phyloP scores from a whole-genome alignment of 2,888 invertebrate genomes.

The Magallana nippona region DNA sequence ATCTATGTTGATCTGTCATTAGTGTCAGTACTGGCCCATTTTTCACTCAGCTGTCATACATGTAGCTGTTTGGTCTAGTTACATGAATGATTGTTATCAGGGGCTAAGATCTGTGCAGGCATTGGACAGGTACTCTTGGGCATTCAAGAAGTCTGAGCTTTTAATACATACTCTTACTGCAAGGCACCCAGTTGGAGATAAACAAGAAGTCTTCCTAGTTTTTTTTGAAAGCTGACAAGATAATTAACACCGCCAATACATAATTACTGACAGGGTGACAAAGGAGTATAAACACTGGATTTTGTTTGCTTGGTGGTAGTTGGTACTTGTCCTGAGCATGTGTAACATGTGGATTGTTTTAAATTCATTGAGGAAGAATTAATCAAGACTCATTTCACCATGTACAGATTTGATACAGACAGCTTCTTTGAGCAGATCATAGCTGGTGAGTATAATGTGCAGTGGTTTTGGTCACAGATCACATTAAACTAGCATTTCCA shows the following conservation, averaged over 20 bases:
- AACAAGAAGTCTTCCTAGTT: conserved; percentile 13
- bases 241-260: background rate
- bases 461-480: background rate
- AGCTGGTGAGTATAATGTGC: background rate
- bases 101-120: conserved; percentile 1
- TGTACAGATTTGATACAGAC: conserved; percentile 20
- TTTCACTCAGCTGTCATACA: conserved; percentile 26
- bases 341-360: conserved; percentile 12
- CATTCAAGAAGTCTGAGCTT: background rate
- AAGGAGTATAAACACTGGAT: background rate
- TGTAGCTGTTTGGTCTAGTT: background rate
- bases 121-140: background rate
- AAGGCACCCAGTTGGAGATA: background rate
- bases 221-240: background rate
- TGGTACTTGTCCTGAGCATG: background rate
- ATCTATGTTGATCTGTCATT: conserved; percentile 20
- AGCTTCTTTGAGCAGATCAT: conserved; percentile 8
- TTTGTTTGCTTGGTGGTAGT: background rate
- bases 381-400: background rate
- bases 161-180: background rate
- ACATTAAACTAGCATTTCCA: background rate
- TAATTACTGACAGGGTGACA: conserved; percentile 10
- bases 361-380: conserved; percentile 5
- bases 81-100: conserved; percentile 18
- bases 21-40: conserved; percentile 34